Evolutionary conservation across 2,888 invertebrate genomes (phyloP).

Genomic region (Drosophila cognata): DNA sequence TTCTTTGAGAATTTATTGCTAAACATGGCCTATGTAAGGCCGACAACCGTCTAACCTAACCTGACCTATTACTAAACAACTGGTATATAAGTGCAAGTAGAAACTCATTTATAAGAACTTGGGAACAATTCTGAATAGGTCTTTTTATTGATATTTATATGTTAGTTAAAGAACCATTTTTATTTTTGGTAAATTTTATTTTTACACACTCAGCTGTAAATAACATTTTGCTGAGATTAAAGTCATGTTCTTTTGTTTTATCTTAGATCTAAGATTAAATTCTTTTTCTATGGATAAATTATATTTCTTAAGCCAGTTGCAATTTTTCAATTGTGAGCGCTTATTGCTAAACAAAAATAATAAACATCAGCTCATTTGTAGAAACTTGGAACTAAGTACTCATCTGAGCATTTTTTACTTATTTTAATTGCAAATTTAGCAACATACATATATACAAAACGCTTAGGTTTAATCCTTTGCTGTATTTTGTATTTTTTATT

Average conservation of each 20-base stretch:
- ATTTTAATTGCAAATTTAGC: background rate
- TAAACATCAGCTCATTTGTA: background rate
- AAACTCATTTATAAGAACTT: background rate
- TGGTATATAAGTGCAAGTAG: background rate
- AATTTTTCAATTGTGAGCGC: background rate
- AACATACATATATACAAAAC: background rate
- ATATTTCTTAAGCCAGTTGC: background rate
- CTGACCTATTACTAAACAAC: background rate
- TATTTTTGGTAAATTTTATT: background rate
- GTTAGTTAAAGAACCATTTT: background rate
- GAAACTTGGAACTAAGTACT: background rate
- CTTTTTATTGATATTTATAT: background rate
- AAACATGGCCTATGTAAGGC: background rate
- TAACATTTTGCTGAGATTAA: background rate
- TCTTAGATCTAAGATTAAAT: background rate
- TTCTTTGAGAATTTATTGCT: background rate
- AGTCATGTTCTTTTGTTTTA: background rate
- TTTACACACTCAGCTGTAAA: background rate
- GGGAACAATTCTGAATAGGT: background rate
- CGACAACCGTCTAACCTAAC: no score
- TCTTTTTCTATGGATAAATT: background rate
- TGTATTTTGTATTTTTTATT: background rate
- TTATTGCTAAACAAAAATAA: background rate
- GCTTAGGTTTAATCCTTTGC: background rate
- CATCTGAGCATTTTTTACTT: background rate